These are phyloP conservation scores for Drosophila aldrichi DNA, from an alignment of 2,888 invertebrate genomes.

Conservation along the genomic window DNA sequence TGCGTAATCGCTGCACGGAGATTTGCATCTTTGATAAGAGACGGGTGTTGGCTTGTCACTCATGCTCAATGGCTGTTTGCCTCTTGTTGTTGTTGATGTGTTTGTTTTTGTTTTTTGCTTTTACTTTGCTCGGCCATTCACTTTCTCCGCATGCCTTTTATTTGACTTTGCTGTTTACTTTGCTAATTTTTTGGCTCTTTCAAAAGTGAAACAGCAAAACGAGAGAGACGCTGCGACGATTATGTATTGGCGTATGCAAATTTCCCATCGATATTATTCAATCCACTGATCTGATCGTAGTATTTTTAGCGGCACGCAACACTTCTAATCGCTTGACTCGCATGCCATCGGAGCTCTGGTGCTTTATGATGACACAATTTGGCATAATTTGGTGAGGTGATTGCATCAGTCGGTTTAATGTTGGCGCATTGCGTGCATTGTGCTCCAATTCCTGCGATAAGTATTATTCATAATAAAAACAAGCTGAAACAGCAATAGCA, in stretches of 20 bases:
- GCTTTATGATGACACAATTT: conserved; percentile 24
- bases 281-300: conserved; percentile 27
- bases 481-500: not conserved
- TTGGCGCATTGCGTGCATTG: conserved; percentile 38
- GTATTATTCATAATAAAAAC: conserved; percentile 33
- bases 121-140: conserved; percentile 72
- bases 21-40: conserved; percentile 52
- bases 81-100: conserved; percentile 28
- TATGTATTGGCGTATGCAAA: conserved; percentile 57
- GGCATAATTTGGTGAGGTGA: conserved; percentile 18
- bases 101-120: conserved; percentile 47
- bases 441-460: conserved; percentile 61
- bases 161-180: conserved; percentile 66
- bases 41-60: conserved; percentile 68
- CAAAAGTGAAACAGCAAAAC: conserved; percentile 44
- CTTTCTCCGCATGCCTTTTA: conserved; percentile 68
- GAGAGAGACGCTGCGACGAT: conserved; percentile 23
- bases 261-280: conserved; percentile 53
- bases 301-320: not conserved
- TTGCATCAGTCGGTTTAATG: conserved; percentile 38
- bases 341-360: conserved; percentile 11
- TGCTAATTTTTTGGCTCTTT: conserved; percentile 66
- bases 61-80: conserved; percentile 35
- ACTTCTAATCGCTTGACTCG: conserved; percentile 9
- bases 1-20: conserved; percentile 20